These are phyloP conservation scores for Periophthalmodon schlosseri DNA, from an alignment of 2,113 vertebrate genomes.

Conservation along the genomic window DNA sequence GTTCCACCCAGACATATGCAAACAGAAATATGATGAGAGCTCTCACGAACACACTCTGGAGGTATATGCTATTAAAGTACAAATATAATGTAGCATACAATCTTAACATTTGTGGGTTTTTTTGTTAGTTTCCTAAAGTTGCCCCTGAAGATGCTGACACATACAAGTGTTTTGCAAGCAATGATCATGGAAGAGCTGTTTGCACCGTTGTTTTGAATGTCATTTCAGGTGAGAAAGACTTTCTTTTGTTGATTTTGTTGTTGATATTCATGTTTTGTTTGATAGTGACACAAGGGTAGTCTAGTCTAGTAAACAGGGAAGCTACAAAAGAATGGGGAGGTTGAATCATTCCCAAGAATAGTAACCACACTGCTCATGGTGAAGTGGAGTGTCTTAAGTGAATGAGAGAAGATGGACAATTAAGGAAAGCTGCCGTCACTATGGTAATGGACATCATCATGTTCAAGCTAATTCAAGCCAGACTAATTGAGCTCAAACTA, in stretches of 20 bases:
- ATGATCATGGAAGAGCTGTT: conserved; percentile 82
- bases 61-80: conserved; percentile 54
- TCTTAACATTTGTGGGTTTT: not conserved
- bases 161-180: conserved; percentile 85
- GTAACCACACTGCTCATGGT: not conserved
- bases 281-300: too few species aligned
- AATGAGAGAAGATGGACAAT: not conserved
- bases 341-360: not conserved
- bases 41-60: conserved; percentile 81
- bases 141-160: conserved; percentile 78
- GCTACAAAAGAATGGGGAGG: not conserved
- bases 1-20: conserved; percentile 74
- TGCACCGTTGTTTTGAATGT: conserved; percentile 84
- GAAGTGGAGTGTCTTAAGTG: not conserved
- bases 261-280: too few species aligned
- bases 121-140: conserved; percentile 82
- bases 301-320: not conserved
- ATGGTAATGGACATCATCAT: not conserved
- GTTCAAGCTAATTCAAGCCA: too few species aligned
- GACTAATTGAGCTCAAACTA: not conserved
- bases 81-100: not conserved
- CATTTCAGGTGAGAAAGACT: conserved; percentile 78
- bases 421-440: not conserved
- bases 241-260: too few species aligned
- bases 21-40: conserved; percentile 62